Evolutionary conservation across 2,113 vertebrate genomes (phyloP).

Genomic region (Nibea albiflora): DNA sequence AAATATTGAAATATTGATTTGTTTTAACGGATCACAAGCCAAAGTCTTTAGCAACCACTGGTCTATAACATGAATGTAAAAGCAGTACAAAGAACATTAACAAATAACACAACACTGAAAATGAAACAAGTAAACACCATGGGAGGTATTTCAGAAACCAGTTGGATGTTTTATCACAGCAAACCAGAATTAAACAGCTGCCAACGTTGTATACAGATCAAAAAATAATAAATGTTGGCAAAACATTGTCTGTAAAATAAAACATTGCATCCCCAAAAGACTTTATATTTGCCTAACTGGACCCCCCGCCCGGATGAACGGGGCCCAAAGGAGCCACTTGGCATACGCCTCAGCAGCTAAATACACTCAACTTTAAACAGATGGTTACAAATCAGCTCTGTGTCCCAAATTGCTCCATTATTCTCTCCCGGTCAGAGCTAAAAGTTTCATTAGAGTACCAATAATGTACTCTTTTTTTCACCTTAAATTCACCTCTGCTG

Average conservation of each 20-base stretch:
- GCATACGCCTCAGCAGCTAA: neutral
- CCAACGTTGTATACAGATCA: neutral
- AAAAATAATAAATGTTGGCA: too few relatives aligned
- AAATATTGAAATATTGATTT: neutral
- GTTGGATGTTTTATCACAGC: neutral
- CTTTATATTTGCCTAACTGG: neutral
- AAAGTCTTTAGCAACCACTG: neutral
- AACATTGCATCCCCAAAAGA: neutral
- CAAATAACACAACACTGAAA: neutral
- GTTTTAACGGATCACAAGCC: neutral
- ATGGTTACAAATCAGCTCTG: neutral
- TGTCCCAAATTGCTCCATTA: neutral
- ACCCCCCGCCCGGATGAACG: neutral
- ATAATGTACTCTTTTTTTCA: neutral
- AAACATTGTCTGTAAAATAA: too few relatives aligned
- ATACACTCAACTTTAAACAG: neutral
- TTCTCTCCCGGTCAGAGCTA: neutral
- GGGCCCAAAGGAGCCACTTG: neutral
- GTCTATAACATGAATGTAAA: neutral
- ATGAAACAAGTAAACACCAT: neutral
- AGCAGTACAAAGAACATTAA: neutral
- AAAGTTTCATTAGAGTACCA: neutral
- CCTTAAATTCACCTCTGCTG: neutral
- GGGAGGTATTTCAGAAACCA: neutral
- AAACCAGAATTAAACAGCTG: neutral